Evolutionary conservation across 2,113 vertebrate species (phyloP).

Genomic region (Scatophagus argus): DNA sequence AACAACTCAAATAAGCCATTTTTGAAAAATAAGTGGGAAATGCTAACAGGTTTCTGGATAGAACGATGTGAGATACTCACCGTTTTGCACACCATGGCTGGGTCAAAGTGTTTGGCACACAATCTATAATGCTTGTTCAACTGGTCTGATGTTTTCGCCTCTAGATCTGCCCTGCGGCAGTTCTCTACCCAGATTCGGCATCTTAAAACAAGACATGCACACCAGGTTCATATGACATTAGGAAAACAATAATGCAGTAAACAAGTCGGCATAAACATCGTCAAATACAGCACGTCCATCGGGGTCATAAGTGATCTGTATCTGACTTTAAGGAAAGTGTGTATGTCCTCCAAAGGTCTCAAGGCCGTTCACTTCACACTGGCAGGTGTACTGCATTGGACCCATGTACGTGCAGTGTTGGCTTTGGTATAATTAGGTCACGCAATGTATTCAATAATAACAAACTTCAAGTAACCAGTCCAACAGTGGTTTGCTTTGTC

Average conservation of each 20-base stretch:
- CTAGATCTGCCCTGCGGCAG: conserved; percentile 93
- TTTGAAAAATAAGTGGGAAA: neutral
- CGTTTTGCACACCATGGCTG: conserved; percentile 94
- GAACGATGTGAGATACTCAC: conserved; percentile 80
- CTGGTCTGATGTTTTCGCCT: conserved; percentile 95
- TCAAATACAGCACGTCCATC: no score
- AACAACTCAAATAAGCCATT: neutral
- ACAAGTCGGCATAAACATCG: neutral
- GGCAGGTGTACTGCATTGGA: no score
- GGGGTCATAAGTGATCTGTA: no score
- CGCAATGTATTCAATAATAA: no score
- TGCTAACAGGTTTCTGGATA: neutral
- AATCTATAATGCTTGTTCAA: conserved; percentile 96
- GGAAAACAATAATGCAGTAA: no score
- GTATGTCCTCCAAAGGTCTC: no score
- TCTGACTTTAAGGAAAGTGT: no score
- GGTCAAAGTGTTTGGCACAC: conserved; percentile 95
- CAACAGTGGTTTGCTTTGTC: no score
- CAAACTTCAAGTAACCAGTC: no score
- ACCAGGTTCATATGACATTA: neutral
- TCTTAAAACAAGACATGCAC: conserved; percentile 72
- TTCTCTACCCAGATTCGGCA: conserved; percentile 97
- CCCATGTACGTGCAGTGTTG: no score
- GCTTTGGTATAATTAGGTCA: no score
- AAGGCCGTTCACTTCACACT: no score